Conservation (phyloP, 2,113 vertebrate genomes). For the Corythornis madagascariensis region DNA sequence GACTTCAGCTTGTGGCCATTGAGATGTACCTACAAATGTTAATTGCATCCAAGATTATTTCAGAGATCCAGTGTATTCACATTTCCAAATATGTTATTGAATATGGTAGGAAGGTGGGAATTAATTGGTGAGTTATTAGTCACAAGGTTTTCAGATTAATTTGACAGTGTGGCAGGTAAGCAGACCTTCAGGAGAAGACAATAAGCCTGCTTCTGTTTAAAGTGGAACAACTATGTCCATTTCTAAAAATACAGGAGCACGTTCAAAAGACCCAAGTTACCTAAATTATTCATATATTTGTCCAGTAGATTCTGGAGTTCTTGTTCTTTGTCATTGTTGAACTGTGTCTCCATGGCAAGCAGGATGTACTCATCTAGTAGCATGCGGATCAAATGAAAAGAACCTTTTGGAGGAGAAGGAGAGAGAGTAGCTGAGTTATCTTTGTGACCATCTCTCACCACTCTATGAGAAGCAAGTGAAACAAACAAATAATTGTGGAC, state of each 20-base stretch:
- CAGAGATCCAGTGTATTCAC: neutral
- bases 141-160: neutral
- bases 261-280: conserved; percentile 69
- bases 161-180: neutral
- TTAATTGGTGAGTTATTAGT: neutral
- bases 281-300: conserved; percentile 98
- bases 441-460: conserved; percentile 80
- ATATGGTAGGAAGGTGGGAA: neutral
- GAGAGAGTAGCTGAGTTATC: conserved; percentile 72
- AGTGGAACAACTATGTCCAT: neutral
- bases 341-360: conserved; percentile 96
- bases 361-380: conserved; percentile 98
- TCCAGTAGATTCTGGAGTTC: conserved; percentile 96
- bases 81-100: neutral
- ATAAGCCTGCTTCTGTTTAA: neutral
- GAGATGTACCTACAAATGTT: neutral
- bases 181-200: neutral
- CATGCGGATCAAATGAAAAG: conserved; percentile 98
- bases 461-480: conserved; percentile 74
- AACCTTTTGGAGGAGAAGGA: conserved; percentile 79
- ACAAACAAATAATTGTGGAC: conserved; percentile 83
- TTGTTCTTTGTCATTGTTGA: conserved; percentile 98
- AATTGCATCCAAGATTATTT: neutral
- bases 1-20: neutral
- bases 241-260: neutral